Conservation (phyloP, 2,888 invertebrate species). For the Nasonovia ribisnigri region DNA sequence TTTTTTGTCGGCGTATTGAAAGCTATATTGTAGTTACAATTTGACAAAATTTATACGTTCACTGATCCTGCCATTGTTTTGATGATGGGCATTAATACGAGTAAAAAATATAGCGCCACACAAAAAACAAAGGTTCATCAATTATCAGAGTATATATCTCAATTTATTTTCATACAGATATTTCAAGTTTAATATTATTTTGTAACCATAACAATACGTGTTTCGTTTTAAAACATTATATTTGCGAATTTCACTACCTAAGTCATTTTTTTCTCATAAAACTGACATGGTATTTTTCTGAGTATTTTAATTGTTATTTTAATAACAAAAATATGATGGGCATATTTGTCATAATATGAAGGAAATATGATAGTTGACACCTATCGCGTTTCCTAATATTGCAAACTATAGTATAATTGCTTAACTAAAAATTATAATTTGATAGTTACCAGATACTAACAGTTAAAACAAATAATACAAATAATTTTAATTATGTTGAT, state of each 20-base stretch:
- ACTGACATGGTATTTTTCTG: conserved; percentile 11
- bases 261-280: conserved; percentile 10
- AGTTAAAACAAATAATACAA: neutral
- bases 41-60: neutral
- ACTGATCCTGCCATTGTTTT: neutral
- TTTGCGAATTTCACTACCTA: neutral
- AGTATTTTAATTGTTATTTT: neutral
- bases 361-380: neutral
- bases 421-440: conserved; percentile 8
- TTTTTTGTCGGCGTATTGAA: neutral
- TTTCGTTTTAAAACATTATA: conserved; percentile 17
- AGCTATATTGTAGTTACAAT: neutral
- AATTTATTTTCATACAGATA: neutral
- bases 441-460: neutral
- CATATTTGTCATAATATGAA: conserved; percentile 5
- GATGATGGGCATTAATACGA: neutral
- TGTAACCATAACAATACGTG: neutral
- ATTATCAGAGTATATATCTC: neutral
- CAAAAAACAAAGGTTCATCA: conserved; percentile 13
- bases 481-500: neutral
- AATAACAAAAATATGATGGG: neutral
- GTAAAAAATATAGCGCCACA: neutral
- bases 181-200: neutral
- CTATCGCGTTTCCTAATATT: conserved; percentile 32
- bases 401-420: conserved; percentile 35